phyloP scores from a whole-genome alignment of 2,888 invertebrate species.

The Carabus problematicus region DNA sequence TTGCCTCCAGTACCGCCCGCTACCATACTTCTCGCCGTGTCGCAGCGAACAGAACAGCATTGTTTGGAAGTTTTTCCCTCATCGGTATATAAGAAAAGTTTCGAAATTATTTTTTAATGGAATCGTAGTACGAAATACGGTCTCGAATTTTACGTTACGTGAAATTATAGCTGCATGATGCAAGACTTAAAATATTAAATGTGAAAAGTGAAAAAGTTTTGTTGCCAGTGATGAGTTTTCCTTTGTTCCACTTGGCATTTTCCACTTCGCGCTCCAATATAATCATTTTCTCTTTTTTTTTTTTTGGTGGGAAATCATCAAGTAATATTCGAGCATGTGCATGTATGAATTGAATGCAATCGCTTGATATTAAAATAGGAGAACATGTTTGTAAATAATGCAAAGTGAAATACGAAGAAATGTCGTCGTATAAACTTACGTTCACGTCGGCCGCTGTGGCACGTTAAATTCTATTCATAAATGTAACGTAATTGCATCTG shows the following conservation, averaged over 20 bases:
- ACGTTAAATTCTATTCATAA: slow-evolving; percentile 25
- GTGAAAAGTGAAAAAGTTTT: no score
- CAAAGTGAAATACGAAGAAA: no score
- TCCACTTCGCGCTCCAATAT: no score
- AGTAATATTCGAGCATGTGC: no score
- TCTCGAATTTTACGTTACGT: not conserved
- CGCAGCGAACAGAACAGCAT: slow-evolving; percentile 9
- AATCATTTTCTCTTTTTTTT: no score
- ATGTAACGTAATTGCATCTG: slow-evolving; percentile 34
- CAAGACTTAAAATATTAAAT: no score
- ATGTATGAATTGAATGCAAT: no score
- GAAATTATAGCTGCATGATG: not conserved
- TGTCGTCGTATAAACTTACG: slow-evolving; percentile 18
- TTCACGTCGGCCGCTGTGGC: slow-evolving; percentile 3
- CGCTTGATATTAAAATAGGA: no score
- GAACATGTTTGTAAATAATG: no score
- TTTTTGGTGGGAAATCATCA: no score
- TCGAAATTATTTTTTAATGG: slow-evolving; percentile 33
- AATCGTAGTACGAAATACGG: slow-evolving; percentile 26
- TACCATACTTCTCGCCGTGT: slow-evolving; percentile 17
- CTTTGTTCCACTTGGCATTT: no score
- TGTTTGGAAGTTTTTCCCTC: slow-evolving; percentile 24
- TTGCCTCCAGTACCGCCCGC: not conserved
- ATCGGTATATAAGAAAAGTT: slow-evolving; percentile 22
- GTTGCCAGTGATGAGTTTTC: no score